Conservation (phyloP, 2,797 vertebrate species). For the Enteromius afrohamiltoni region DNA sequence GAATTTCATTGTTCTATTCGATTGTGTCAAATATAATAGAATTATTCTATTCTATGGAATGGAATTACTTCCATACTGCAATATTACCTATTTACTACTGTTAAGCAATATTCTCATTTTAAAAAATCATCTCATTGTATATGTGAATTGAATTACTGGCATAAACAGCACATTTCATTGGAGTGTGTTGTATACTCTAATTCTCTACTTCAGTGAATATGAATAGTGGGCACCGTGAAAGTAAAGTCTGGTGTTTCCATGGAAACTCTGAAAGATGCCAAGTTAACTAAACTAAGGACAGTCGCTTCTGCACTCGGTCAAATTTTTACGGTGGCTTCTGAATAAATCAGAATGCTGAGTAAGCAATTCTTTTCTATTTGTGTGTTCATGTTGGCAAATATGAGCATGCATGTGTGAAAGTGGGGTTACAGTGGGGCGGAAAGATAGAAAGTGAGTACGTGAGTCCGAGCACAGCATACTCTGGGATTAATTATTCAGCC, state of each 20-base stretch:
- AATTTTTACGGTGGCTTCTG: neutral
- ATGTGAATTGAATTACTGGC: neutral
- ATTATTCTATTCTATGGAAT: neutral
- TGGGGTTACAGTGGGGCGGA: conserved; percentile 4
- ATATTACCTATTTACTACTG: neutral
- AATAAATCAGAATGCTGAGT: neutral
- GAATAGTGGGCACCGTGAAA: neutral
- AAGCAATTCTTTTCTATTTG: conserved; percentile 19
- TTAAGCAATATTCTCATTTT: neutral
- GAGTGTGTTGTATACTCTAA: neutral
- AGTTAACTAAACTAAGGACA: conserved; percentile 1
- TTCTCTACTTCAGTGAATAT: neutral
- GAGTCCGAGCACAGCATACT: conserved; percentile 50
- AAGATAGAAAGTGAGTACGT: conserved; percentile 51
- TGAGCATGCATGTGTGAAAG: conserved; percentile 37
- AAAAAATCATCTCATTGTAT: neutral
- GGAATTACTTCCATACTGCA: neutral
- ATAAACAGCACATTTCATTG: neutral
- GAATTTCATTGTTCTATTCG: no score
- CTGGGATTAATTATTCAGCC: conserved; percentile 50
- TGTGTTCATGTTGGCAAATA: conserved; percentile 15
- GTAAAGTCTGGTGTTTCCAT: neutral
- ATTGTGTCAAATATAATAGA: neutral
- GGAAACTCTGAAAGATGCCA: conserved; percentile 21
- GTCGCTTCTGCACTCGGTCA: neutral